Base-by-base conservation (phyloP, 35 echinoderm and acorn worm genomes). In the Heliocidaris erythrogramma region DNA sequence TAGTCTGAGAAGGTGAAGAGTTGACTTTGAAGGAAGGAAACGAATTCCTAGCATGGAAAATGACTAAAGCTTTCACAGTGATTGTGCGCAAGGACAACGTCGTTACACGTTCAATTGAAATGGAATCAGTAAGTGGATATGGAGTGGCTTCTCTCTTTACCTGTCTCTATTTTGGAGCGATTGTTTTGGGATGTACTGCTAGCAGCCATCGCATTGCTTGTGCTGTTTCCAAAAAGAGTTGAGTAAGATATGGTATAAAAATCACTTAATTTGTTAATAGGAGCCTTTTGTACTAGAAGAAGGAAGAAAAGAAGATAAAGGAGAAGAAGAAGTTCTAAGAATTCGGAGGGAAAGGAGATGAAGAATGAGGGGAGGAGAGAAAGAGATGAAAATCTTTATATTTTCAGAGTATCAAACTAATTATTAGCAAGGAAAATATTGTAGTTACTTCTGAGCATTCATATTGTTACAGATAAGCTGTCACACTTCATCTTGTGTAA, bases 141-240 rank as follows among this genome's bases (percentile, higher is more conserved):
- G 65, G 65, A 78, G 65, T 78, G 65, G 87, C 21, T 89, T 48
- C 87, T 89, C 87, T 89, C 87, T 5, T 2, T 89, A 48, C 47
- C 87, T 24, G 31, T 92, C 29, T 92, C 91, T 18, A 35, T 89
- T 14, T 48, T 89, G 50, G 91, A 92, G 49, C 91, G 91, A 59
- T 11, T 92, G 47, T 48, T 92, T 12, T 92, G 91, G 91, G 91
- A 92, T 92, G 91, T 48, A 30, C 49, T 92, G 5, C 48, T 92
- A 11, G 91, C 91, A 48, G 48, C 49, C 49, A 48, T 92, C 48
- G 29, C 91, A 30, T 11, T 92, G 17, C 31, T 59, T 30, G 31
- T 92, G 47, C 91, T 92, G n/a, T 48, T 52, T n/a, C 47, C 48
- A 13, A 52, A 59, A 92, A 49, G 29, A 92, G 91, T 92, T 92